phyloP scores from a whole-genome alignment of 2,113 vertebrate genomes.

The Podarcis cretensis region DNA sequence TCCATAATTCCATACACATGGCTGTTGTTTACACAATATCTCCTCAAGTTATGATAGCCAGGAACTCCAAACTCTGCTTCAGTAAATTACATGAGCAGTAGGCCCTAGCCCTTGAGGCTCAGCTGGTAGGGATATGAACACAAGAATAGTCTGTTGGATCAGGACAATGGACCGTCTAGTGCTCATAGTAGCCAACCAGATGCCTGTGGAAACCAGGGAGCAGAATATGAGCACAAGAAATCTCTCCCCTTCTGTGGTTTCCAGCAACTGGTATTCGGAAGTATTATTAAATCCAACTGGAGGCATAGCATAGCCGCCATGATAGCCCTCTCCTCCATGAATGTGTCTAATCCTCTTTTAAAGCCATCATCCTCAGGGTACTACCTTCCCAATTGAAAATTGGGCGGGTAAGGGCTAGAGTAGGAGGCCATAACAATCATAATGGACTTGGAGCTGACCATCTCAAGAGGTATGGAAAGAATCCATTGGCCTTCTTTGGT shows the following conservation, averaged over 20 bases:
- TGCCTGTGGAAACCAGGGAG: too few species aligned
- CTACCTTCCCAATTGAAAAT: neutral
- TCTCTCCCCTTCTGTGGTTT: accelerated
- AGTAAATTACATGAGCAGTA: neutral
- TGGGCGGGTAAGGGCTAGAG: neutral
- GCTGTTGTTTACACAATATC: neutral
- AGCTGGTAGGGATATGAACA: neutral
- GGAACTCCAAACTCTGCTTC: neutral
- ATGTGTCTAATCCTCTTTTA: too few species aligned
- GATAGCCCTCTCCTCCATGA: neutral
- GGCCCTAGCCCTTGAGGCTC: neutral
- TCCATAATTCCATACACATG: neutral
- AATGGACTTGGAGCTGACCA: neutral
- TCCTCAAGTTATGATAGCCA: neutral
- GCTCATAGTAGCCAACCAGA: neutral
- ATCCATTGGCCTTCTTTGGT: neutral
- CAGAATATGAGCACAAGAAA: too few species aligned
- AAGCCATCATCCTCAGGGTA: neutral
- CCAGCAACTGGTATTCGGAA: neutral
- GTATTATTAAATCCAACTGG: neutral
- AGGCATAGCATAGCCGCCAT: neutral
- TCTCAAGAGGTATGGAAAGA: neutral
- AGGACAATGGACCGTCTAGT: neutral
- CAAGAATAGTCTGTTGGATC: neutral
- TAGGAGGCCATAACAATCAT: neutral